Base-by-base conservation (phyloP, 2,113 vertebrate genomes). In the Aix galericulata region DNA sequence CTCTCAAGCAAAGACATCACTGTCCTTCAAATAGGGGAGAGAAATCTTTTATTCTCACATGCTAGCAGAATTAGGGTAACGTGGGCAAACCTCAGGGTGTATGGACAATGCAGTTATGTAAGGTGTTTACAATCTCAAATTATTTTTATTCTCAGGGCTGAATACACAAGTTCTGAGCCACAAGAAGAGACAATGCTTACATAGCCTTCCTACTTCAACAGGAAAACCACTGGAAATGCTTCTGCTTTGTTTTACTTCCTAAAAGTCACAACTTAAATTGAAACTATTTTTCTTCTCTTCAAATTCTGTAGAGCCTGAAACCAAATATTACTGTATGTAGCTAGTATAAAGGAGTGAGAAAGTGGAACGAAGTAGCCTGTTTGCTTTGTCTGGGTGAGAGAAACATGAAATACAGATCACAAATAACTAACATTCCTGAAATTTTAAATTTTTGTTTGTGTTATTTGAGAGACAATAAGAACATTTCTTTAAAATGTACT, bases 111-210 rank as follows among this genome's bases (percentile, higher is more conserved):
- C 58, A 82, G 88, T 96, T 95, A 95, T 12, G 50, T 82, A 94
- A 95, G 34, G 75, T 92, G 93, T 94, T 96, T 96, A 93, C 83
- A 84, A 48, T 71, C 77, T 83, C 56, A 23, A 68, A 74, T 84
- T 94, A 83, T 91, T 94, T 96, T 92, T 88, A 89, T 86, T 93
- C 84, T 92, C 66, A 42, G 81, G 69, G 63, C 36, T 86, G 71
- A 95, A 92, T 29, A 72, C 31, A 86, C 23, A 78, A 83, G n/a
- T 79, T 89, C 60, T 86, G 27, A 60, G 88, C 86, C 22, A 83
- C 34, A 88, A 72, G 20, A 4, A 32, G 67, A 76, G 89, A 91
- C 72, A 44, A 48, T 38, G 15, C 27, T 91, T 79, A 66, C 48
- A 69, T 69, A 85, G 18, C 4, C 7, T 55, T 59, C 44, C 85